Conservation (phyloP, 2,113 vertebrate genomes). For the Odocoileus virginianus region DNA sequence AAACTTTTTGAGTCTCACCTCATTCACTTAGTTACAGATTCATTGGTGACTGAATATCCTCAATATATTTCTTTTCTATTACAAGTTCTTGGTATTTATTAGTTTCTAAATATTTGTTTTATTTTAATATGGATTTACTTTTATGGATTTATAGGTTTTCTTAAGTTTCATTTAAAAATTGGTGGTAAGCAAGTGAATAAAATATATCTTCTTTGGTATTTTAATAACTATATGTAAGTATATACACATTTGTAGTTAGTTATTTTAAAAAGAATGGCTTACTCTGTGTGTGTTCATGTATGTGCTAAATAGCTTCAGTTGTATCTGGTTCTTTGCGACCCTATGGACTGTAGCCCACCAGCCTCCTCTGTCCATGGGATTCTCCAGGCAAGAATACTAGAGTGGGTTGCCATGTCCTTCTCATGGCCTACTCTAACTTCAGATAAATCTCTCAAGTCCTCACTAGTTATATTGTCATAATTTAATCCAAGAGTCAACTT, state of each 20-base stretch:
- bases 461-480: background rate
- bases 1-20: background rate
- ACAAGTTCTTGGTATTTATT: background rate
- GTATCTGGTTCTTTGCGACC: background rate
- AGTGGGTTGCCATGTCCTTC: background rate
- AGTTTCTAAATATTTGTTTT: background rate
- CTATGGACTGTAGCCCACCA: background rate
- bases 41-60: background rate
- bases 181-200: background rate
- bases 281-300: accelerated
- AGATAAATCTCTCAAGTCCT: background rate
- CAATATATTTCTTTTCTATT: background rate
- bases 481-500: background rate
- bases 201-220: background rate
- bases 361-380: background rate
- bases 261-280: background rate
- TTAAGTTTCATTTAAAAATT: background rate
- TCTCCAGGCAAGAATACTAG: background rate
- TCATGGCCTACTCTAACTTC: background rate
- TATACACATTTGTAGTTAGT: background rate
- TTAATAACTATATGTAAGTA: background rate
- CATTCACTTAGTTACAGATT: background rate
- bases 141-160: background rate
- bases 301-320: background rate
- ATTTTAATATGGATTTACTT: background rate